Evolutionary conservation across 2,888 invertebrate species (phyloP).

Genomic region (Ennomos quercinarius): DNA sequence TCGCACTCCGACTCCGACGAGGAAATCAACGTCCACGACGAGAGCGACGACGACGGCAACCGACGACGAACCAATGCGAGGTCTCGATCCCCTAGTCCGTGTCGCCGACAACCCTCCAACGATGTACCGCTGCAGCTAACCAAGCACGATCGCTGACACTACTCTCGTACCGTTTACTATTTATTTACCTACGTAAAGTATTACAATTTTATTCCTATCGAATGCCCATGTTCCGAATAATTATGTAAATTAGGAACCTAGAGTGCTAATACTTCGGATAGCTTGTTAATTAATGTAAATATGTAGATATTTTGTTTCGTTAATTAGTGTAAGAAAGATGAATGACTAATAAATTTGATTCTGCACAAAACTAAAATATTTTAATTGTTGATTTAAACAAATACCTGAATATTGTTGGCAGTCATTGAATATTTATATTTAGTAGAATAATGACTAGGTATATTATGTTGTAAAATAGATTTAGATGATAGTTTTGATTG

Average conservation of each 20-base stretch:
- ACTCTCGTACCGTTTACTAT: slow-evolving; percentile 53
- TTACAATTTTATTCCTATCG: slow-evolving; percentile 67
- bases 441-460: slow-evolving; percentile 1
- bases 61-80: slow-evolving; percentile 74
- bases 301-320: slow-evolving; percentile 69
- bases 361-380: slow-evolving; percentile 63
- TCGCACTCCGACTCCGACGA: slow-evolving; percentile 88
- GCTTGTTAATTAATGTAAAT: slow-evolving; percentile 78
- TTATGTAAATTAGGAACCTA: slow-evolving; percentile 70
- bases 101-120: slow-evolving; percentile 62
- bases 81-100: slow-evolving; percentile 79
- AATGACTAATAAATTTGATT: slow-evolving; percentile 60
- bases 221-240: slow-evolving; percentile 70
- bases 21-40: slow-evolving; percentile 95
- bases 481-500: slow-evolving; percentile 38
- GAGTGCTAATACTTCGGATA: slow-evolving; percentile 70
- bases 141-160: slow-evolving; percentile 88
- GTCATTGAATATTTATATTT: slow-evolving; percentile 19
- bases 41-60: slow-evolving; percentile 87
- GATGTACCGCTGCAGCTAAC: slow-evolving; percentile 89
- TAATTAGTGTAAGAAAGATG: slow-evolving; percentile 65
- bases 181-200: slow-evolving; percentile 65
- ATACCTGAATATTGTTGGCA: slow-evolving; percentile 20
- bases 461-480: slow-evolving; percentile 23
- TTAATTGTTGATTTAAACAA: slow-evolving; percentile 13